Conservation (phyloP, 2,113 vertebrate species). For the Loxodonta africana region DNA sequence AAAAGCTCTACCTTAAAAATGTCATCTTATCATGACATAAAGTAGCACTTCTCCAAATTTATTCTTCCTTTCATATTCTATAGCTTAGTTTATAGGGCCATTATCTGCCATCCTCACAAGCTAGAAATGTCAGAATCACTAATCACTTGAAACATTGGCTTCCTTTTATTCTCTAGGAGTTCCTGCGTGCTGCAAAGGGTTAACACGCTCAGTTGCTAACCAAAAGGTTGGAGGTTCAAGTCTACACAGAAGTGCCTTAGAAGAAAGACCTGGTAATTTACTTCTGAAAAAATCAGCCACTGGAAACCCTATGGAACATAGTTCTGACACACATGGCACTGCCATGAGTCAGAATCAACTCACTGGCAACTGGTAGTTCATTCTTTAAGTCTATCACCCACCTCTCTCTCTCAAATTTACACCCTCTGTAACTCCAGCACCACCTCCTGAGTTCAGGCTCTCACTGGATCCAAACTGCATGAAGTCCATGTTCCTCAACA, state of each 20-base stretch:
- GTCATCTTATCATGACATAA: background rate
- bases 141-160: background rate
- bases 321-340: background rate
- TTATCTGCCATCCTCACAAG: background rate
- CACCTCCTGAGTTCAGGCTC: background rate
- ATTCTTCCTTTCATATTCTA: background rate
- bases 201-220: background rate
- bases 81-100: background rate
- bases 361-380: background rate
- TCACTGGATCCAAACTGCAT: background rate
- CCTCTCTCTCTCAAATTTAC: background rate
- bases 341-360: background rate
- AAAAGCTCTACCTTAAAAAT: conserved; percentile 11
- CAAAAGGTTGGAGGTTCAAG: background rate
- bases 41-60: background rate
- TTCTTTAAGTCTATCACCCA: background rate
- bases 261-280: background rate
- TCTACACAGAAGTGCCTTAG: background rate
- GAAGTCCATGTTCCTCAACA: background rate
- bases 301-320: background rate
- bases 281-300: background rate
- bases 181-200: background rate
- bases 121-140: background rate
- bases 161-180: background rate
- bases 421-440: background rate